Evolutionary conservation across 2,797 vertebrate genomes (phyloP), one percentile per base, ranked within the genome.

Genomic region (Zalophus californianus): DNA sequence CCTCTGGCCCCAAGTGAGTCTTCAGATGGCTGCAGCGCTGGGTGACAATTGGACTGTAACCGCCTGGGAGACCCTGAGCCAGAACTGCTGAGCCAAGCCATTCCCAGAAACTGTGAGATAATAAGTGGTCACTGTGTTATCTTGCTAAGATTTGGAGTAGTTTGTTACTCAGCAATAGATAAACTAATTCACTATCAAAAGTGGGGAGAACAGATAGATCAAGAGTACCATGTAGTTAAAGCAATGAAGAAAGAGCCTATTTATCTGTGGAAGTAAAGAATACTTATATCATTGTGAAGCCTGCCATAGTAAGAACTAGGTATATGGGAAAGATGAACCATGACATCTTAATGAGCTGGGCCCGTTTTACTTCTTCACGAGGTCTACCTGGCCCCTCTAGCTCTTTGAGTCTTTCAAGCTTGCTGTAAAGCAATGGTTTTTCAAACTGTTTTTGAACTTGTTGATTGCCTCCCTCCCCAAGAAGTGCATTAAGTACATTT

Each of bases 391-490:
- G 54, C 21, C 18, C 10, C 21, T 38, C 7, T 18, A 29, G 23
- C 32, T 41, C 68, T 79, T 58, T 66, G 79, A 86, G 29, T 86
- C 73, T 72, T 25, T 32, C 12, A 9, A 82, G 10, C 80, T 52
- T n/a, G 32, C 77, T 66, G 13, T 58, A 62, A 44, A 90, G n/a
- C 70, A 73, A 48, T 38, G 52, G 16, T 91, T 95, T 93, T 94
- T 72, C 44, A 92, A 35, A 41, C 25, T 60, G 20, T 27, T 82
- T 78, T 86, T 91, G 75, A 93, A 56, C 66, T 84, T 27, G 50
- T 38, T 23, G 7, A 27, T 25, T 44, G 27, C 25, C 35, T 14
- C 4, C 12, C 52, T 4, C 8, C 29, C 78, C n/a, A 29, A 48
- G 58, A 90, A 92, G 56, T 35, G 70, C 72, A 41, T 58, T 27